Conservation (phyloP, 2,797 vertebrate species). For the Propithecus deckenii region DNA sequence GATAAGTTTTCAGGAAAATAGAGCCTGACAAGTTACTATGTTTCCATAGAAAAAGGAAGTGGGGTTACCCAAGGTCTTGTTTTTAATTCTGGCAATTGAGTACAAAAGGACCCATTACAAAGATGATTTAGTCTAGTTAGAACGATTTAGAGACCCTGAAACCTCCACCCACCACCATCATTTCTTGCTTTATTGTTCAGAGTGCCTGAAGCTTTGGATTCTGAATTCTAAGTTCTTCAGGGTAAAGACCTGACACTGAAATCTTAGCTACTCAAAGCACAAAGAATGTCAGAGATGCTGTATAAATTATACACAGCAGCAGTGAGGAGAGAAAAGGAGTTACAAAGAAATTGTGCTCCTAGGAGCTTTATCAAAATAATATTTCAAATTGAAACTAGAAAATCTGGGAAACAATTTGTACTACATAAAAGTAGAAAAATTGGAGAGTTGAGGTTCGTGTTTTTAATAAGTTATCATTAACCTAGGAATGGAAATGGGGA, state of each 20-base stretch:
- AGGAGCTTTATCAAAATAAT: constrained; percentile 48
- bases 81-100: constrained; percentile 49
- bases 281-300: constrained; percentile 36
- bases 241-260: background rate
- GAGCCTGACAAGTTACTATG: constrained; percentile 21
- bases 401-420: constrained; percentile 55
- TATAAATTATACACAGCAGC: constrained; percentile 57
- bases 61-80: background rate
- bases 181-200: constrained; percentile 51
- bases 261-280: constrained; percentile 39
- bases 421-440: background rate
- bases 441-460: constrained; percentile 14
- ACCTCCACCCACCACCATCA: background rate
- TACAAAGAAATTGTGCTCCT: constrained; percentile 35
- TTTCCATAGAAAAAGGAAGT: background rate
- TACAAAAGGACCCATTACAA: background rate
- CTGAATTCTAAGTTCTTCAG: constrained; percentile 58
- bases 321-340: background rate
- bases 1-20: constrained; percentile 41
- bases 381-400: constrained; percentile 65
- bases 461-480: constrained; percentile 52
- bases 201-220: constrained; percentile 39
- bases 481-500: constrained; percentile 27
- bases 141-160: constrained; percentile 52
- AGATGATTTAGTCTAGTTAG: constrained; percentile 6